Conservation (phyloP, 2,888 invertebrate genomes). For the Asteroscopus sphinx region DNA sequence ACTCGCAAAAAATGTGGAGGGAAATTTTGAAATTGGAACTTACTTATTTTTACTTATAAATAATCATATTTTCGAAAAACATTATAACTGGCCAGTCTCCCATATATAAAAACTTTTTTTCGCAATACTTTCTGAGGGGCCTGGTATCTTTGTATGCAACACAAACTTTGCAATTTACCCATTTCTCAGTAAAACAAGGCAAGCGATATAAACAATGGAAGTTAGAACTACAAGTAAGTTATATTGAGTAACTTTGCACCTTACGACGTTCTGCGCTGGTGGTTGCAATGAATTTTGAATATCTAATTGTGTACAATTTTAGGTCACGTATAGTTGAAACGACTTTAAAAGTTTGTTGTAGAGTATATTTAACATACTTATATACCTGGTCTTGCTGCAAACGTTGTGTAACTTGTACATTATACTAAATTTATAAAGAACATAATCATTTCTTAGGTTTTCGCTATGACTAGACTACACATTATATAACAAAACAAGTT, state of each 20-base stretch:
- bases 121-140: no score
- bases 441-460: no score
- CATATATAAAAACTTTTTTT: no score
- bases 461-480: no score
- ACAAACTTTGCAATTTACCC: constrained; percentile 62
- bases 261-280: constrained; percentile 51
- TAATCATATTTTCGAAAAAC: no score
- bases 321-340: constrained; percentile 46
- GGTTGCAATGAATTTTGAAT: constrained; percentile 62
- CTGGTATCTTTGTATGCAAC: constrained; percentile 48
- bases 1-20: no score
- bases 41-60: no score
- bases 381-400: background rate
- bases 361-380: background rate
- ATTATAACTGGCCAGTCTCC: no score
- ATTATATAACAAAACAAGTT: no score
- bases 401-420: no score
- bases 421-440: no score
- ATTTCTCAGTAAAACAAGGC: constrained; percentile 66
- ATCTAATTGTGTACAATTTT: constrained; percentile 56
- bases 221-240: constrained; percentile 70
- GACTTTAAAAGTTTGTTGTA: constrained; percentile 25
- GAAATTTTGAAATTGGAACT: no score
- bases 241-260: constrained; percentile 71
- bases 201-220: constrained; percentile 67